phyloP scores from a whole-genome alignment of 1,140 invertebrate species.

The Drosophila grimshawi region DNA sequence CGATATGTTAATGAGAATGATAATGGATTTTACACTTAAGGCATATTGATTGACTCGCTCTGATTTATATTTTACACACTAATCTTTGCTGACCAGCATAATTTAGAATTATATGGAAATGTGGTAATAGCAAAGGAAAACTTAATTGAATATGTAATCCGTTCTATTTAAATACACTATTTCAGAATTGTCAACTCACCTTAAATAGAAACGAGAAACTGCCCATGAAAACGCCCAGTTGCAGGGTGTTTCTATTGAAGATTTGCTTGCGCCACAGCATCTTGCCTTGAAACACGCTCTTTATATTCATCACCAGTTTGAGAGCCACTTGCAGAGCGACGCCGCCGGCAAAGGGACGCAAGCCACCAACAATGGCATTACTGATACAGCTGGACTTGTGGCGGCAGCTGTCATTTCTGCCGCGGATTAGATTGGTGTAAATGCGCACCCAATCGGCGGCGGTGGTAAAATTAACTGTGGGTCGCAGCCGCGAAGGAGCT shows the following conservation, averaged over 20 bases:
- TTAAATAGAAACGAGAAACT: conserved; percentile 88
- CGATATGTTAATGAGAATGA: too few species aligned
- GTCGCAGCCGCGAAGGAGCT: conserved; percentile 39
- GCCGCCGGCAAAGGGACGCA: conserved; percentile 87
- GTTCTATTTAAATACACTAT: too few species aligned
- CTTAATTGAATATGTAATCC: too few species aligned
- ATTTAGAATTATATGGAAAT: too few species aligned
- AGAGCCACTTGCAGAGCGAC: conserved; percentile 87
- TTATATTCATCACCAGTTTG: conserved; percentile 84
- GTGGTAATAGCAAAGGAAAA: too few species aligned
- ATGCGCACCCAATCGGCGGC: conserved; percentile 64
- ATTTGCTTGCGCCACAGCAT: conserved; percentile 85
- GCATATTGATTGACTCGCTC: too few species aligned
- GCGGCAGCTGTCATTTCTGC: conserved; percentile 86
- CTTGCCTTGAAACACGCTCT: conserved; percentile 85
- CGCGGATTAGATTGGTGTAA: conserved; percentile 67
- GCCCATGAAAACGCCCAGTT: conserved; percentile 87
- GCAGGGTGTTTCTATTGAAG: conserved; percentile 86
- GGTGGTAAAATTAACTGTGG: conserved; percentile 58
- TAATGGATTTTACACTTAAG: too few species aligned
- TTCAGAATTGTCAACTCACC: conserved; percentile 78
- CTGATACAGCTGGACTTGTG: conserved; percentile 87
- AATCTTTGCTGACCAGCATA: too few species aligned
- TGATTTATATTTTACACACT: too few species aligned
- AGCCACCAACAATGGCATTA: conserved; percentile 86